phyloP scores from a whole-genome alignment of 2,888 invertebrate genomes.

The Andrena bicolor region DNA sequence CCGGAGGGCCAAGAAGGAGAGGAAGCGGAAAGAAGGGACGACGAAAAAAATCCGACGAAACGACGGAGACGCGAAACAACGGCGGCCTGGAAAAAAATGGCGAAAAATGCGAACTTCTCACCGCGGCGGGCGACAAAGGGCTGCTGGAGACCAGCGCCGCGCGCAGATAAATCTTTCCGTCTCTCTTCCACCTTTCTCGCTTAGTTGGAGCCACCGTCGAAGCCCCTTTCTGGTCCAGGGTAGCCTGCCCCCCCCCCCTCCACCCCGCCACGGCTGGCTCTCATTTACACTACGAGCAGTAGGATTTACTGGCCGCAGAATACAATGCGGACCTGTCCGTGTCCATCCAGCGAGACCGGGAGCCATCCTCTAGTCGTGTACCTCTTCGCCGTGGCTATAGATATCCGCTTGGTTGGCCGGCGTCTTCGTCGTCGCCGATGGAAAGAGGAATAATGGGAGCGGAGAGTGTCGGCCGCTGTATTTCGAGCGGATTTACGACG shows the following conservation, averaged over 20 bases:
- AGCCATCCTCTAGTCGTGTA: constrained; percentile 78
- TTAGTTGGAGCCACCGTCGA: constrained; percentile 48
- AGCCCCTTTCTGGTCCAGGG: constrained; percentile 64
- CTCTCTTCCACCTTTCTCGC: constrained; percentile 58
- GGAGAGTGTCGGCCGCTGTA: constrained; percentile 48
- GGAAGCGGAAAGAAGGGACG: not conserved
- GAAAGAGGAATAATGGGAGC: constrained; percentile 54
- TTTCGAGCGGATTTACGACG: constrained; percentile 55
- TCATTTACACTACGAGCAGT: constrained; percentile 83
- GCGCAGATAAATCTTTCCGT: constrained; percentile 78
- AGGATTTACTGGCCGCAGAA: constrained; percentile 84
- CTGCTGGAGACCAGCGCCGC: constrained; percentile 71
- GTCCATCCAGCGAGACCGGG: constrained; percentile 82
- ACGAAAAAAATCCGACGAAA: constrained; percentile 40
- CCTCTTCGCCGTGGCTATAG: constrained; percentile 78
- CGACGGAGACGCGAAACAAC: constrained; percentile 28
- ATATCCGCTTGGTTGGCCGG: constrained; percentile 68
- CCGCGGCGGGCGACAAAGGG: constrained; percentile 83
- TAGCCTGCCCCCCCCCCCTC: constrained; percentile 30
- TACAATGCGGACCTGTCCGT: constrained; percentile 85
- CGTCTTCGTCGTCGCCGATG: constrained; percentile 60
- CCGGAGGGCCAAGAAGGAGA: not conserved
- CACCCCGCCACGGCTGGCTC: constrained; percentile 69
- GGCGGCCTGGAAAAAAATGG: constrained; percentile 77
- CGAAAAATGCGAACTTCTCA: constrained; percentile 84